Evolutionary conservation across 2,113 vertebrate genomes (phyloP).

Genomic region (Syngnathus typhle): DNA sequence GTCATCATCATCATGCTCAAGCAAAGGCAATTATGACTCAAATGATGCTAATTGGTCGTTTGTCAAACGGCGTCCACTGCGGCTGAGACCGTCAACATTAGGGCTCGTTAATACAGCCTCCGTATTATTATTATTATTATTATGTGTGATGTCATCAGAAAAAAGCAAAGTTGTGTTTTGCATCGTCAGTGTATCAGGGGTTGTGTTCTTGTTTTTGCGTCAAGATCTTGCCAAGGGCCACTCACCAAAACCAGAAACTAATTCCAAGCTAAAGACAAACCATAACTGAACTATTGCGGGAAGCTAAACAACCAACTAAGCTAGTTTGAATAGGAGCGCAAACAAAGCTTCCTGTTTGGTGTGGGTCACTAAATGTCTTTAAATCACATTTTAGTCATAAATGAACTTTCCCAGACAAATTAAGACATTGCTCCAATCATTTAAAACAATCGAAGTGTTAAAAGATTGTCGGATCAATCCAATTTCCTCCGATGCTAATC

Average conservation of each 20-base stretch:
- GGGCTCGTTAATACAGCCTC: background rate
- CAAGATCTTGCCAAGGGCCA: background rate
- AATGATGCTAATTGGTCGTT: constrained; percentile 12
- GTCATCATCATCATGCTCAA: background rate
- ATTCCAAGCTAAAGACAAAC: too few species aligned
- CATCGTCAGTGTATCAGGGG: background rate
- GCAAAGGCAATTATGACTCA: constrained; percentile 8
- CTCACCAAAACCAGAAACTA: background rate
- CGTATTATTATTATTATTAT: background rate
- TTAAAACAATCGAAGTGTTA: background rate
- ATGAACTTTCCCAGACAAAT: background rate
- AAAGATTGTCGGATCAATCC: background rate
- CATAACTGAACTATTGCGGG: background rate
- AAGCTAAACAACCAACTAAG: too few species aligned
- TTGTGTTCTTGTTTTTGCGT: background rate
- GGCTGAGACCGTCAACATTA: background rate
- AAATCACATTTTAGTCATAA: background rate
- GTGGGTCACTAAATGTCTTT: background rate
- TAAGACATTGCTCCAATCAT: background rate
- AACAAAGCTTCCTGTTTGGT: background rate
- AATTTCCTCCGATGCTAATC: background rate
- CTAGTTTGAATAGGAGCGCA: background rate
- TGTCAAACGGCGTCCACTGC: constrained; percentile 7
- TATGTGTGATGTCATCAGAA: background rate
- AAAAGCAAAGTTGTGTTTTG: background rate